A percentile compares a stretch with the other conserved stretches of the same genome.
These are phyloP conservation scores for Heteromurus nitidus DNA, from an alignment of 2,888 invertebrate species.

Conservation along the genomic window DNA sequence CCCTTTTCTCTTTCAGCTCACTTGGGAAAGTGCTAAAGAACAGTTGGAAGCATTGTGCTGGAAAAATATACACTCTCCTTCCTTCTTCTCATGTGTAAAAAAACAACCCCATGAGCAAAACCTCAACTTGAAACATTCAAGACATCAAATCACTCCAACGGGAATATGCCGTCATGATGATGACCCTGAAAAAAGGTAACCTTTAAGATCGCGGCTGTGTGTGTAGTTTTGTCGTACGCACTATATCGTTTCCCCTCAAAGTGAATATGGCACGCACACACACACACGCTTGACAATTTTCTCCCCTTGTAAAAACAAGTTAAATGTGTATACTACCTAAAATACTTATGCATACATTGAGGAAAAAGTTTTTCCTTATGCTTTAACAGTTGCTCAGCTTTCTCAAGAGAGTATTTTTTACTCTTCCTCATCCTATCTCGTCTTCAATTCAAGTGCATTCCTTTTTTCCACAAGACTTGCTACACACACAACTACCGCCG, in stretches of 20 bases:
- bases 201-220: neutral
- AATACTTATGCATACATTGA: neutral
- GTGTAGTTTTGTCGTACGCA: neutral
- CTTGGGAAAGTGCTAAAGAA: no score
- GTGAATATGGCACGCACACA: no score
- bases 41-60: no score
- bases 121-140: constrained; percentile 53
- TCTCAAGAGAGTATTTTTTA: neutral
- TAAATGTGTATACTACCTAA: neutral
- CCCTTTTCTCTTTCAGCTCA: constrained; percentile 8
- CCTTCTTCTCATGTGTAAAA: neutral
- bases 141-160: constrained; percentile 52
- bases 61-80: neutral
- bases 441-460: neutral
- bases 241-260: neutral
- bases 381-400: constrained; percentile 14
- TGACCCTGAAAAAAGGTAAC: constrained; percentile 39
- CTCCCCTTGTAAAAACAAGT: constrained; percentile 10
- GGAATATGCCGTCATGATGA: constrained; percentile 49
- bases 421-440: neutral
- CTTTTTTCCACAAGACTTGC: constrained; percentile 27
- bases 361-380: constrained; percentile 10
- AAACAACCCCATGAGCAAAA: constrained; percentile 29
- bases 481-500: constrained; percentile 22
- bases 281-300: constrained; percentile 38